phyloP scores from a whole-genome alignment of 2,113 vertebrate species.

The Cisticola juncidis region DNA sequence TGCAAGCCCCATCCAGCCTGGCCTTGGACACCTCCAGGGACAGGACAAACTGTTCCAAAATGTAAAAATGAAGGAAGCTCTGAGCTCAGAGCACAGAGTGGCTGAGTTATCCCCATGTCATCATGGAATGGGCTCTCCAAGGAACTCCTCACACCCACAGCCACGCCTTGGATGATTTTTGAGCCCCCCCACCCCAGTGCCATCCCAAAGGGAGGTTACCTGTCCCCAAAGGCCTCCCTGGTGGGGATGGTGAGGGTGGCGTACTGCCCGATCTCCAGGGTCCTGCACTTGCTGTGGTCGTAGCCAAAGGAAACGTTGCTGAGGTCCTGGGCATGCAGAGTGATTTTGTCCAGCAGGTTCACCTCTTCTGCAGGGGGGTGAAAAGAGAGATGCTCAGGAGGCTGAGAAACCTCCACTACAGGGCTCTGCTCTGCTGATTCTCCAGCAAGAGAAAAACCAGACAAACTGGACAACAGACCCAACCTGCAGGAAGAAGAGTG shows the following conservation, averaged over 20 bases:
- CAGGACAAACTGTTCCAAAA: neutral
- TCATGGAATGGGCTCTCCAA: neutral
- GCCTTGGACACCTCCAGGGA: neutral
- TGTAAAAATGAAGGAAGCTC: neutral
- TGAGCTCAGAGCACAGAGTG: neutral
- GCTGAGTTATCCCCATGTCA: rapidly evolving
- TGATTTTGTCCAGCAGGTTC: slow-evolving; percentile 80
- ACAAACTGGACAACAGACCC: neutral
- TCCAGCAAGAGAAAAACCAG: neutral
- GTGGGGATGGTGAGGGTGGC: slow-evolving; percentile 81
- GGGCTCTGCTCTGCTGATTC: neutral
- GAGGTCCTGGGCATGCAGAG: slow-evolving; percentile 44
- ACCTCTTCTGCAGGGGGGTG: slow-evolving; percentile 73
- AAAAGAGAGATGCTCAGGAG: neutral
- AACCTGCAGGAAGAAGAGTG: neutral
- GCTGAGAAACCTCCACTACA: neutral
- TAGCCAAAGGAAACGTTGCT: slow-evolving; percentile 75
- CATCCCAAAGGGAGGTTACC: slow-evolving; percentile 62
- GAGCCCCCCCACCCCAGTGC: neutral
- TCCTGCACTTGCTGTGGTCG: slow-evolving; percentile 71
- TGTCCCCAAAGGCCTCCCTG: slow-evolving; percentile 73
- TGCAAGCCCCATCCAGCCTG: rapidly evolving
- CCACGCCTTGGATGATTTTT: neutral
- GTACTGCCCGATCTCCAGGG: slow-evolving; percentile 82
- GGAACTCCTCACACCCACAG: neutral